Evolutionary conservation across 35 echinoderm and acorn worm species (phyloP).

Genomic region (Heliocidaris erythrogramma): DNA sequence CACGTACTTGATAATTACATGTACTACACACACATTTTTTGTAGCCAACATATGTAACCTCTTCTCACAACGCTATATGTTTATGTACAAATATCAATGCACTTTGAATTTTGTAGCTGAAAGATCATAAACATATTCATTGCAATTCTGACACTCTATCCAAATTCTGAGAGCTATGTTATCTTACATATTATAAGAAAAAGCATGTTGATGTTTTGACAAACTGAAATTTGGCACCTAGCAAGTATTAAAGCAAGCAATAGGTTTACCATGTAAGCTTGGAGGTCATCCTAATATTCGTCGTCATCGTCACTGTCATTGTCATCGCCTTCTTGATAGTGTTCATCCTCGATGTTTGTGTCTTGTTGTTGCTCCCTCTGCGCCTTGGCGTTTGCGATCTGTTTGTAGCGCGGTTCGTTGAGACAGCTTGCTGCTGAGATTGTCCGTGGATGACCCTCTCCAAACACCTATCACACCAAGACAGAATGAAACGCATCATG

Average conservation of each 20-base stretch:
- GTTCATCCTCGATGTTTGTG: neutral
- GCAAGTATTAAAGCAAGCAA: too few relatives aligned
- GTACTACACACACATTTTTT: too few relatives aligned
- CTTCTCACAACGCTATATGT: neutral
- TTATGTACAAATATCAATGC: neutral
- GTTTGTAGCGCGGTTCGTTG: constrained; percentile 66
- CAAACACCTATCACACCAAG: neutral
- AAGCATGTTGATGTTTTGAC: too few relatives aligned
- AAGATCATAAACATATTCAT: neutral
- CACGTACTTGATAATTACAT: too few relatives aligned
- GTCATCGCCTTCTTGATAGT: neutral
- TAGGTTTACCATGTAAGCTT: neutral
- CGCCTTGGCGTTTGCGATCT: constrained; percentile 49
- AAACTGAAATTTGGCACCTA: too few relatives aligned
- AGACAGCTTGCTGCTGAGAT: constrained; percentile 73
- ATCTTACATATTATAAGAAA: too few relatives aligned
- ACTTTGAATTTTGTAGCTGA: constrained; percentile 1
- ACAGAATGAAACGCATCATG: neutral
- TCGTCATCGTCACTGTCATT: constrained; percentile 10
- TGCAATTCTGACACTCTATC: neutral
- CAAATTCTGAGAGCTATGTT: neutral
- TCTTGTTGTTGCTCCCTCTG: neutral
- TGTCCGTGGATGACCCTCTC: constrained; percentile 83
- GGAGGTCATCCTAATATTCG: neutral
- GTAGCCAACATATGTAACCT: neutral